These are phyloP conservation scores for Adineta ricciae DNA, from an alignment of 2,888 invertebrate species.

Conservation along the genomic window DNA sequence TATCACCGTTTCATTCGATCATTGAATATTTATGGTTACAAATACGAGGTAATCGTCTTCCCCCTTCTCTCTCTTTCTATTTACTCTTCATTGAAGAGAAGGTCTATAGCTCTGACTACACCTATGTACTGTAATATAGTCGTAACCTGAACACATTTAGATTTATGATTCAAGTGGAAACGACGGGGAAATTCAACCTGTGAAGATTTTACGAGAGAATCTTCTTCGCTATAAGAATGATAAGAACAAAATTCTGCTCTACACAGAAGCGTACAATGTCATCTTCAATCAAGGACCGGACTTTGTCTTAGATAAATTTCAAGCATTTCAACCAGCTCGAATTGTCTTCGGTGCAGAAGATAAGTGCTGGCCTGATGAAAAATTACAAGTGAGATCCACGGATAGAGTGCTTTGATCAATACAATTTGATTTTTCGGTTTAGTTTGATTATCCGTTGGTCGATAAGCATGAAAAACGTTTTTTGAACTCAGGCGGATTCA, in stretches of 20 bases:
- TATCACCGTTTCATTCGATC: slow-evolving; percentile 70
- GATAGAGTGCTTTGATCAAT: too few species aligned
- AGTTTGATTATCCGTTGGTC: slow-evolving; percentile 62
- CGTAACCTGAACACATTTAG: too few species aligned
- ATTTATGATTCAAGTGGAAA: too few species aligned
- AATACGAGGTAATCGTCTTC: slow-evolving; percentile 39
- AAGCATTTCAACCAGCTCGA: slow-evolving; percentile 53
- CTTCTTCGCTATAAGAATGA: slow-evolving; percentile 58
- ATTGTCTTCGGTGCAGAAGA: slow-evolving; percentile 87
- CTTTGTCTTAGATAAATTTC: slow-evolving; percentile 68
- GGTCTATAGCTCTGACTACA: too few species aligned
- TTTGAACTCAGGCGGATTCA: slow-evolving; percentile 77
- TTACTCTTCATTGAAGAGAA: too few species aligned
- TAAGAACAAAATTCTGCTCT: slow-evolving; percentile 60
- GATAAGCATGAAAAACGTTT: slow-evolving; percentile 63
- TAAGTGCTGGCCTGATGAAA: slow-evolving; percentile 83
- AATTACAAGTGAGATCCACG: slow-evolving; percentile 56
- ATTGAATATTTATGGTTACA: slow-evolving; percentile 58
- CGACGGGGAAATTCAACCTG: slow-evolving; percentile 87
- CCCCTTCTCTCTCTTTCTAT: too few species aligned
- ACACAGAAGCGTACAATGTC: slow-evolving; percentile 73
- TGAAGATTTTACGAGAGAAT: slow-evolving; percentile 70
- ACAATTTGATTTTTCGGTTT: background rate
- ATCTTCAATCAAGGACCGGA: slow-evolving; percentile 55
- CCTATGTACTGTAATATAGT: too few species aligned